These are phyloP conservation scores for Antheraea assamensis DNA, from an alignment of 2,888 invertebrate species.

Conservation along the genomic window DNA sequence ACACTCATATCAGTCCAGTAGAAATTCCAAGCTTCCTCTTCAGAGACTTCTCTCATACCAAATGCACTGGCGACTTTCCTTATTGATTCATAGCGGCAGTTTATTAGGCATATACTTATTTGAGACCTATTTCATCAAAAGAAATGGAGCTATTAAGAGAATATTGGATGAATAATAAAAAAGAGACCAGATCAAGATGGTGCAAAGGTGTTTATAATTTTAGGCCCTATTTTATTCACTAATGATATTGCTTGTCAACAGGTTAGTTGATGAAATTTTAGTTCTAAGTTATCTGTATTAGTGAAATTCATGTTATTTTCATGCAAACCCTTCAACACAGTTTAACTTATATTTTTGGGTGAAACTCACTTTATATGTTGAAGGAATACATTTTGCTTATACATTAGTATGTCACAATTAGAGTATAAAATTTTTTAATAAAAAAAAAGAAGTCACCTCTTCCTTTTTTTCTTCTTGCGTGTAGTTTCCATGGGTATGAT, in stretches of 20 bases:
- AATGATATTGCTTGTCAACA: background rate
- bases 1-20: conserved; percentile 96
- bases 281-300: background rate
- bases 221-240: background rate
- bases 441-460: conserved; percentile 50
- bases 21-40: conserved; percentile 93
- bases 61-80: conserved; percentile 86
- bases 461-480: conserved; percentile 73
- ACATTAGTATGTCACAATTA: background rate
- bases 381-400: background rate
- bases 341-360: background rate
- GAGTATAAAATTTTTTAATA: background rate
- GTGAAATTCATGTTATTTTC: background rate
- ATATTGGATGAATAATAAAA: background rate
- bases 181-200: background rate
- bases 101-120: conserved; percentile 85
- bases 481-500: conserved; percentile 59
- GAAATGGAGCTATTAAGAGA: background rate
- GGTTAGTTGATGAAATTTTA: background rate
- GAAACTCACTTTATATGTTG: background rate
- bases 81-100: conserved; percentile 89
- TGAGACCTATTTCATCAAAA: conserved; percentile 56
- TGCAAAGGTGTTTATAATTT: background rate
- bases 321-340: background rate
- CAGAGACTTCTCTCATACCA: conserved; percentile 89